Evolutionary conservation across 1,140 invertebrate genomes (phyloP), one percentile per base, ranked within the genome.

Genomic region (Ctenoplectra terminalis): DNA sequence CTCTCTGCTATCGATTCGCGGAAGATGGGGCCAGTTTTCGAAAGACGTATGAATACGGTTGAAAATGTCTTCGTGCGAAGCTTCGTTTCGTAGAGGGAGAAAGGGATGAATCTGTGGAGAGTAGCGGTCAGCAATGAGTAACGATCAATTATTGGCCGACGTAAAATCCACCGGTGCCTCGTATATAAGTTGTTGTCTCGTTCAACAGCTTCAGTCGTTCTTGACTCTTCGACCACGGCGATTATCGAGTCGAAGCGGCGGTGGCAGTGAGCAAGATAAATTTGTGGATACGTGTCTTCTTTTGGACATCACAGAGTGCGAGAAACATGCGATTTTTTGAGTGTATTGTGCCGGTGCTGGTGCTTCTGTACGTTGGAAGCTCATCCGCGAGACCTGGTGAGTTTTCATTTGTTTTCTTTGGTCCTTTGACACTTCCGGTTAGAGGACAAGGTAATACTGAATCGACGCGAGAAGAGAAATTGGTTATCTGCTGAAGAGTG

Each of bases 171-270:
- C 60, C 56, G 82, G 73, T 56, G 58, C 81, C 72, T 82, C 77
- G 84, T 91, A 91, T 91, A 91, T 90, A 91, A 90, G 90, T 89
- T 90, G 88, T 90, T 90, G 86, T 87, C 79, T 81, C 71, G 82
- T 72, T 66, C 69, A 67, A 78, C 83, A 88, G 84, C 84, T 66
- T 87, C 89, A 90, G 89, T 91, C 87, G 88, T 70, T 85, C 83
- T 89, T 84, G 82, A 84, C 83, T 89, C 87, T 86, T 74, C 81
- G 89, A 70, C 80, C 82, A 82, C 77, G 34, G 60, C 72, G 78
- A 83, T 71, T 46, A 66, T 29, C 64, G 37, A 64, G 29, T 23
- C 23, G 46, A 29, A 61, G 70, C 73, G 34, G n/a, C 20, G 17
- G 1, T 15, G 15, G 17, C 34, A 50, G 23, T 17, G 8, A 11